A percentile compares a stretch with the other conserved stretches of the same genome.
Conservation (phyloP, 2,888 invertebrate species). For the Scrobipalpa costella region DNA sequence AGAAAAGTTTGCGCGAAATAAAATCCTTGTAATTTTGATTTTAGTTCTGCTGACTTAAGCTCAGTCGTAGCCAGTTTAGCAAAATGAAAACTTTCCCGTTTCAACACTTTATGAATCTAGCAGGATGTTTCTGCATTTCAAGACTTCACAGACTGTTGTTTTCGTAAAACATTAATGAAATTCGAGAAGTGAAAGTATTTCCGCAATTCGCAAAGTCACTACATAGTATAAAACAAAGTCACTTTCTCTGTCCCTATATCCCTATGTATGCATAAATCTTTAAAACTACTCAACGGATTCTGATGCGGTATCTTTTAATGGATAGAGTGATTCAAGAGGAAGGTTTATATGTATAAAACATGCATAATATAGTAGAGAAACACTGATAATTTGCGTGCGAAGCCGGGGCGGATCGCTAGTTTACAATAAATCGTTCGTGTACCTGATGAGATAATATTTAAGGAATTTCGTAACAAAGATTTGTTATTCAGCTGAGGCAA, state of each 20-base stretch:
- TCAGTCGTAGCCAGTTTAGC: neutral
- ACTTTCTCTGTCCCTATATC: too few relatives aligned
- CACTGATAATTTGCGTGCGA: too few relatives aligned
- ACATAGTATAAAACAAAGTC: too few relatives aligned
- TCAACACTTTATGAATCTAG: neutral
- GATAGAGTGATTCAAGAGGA: too few relatives aligned
- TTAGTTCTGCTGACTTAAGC: neutral
- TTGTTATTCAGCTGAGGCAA: slow-evolving; percentile 52
- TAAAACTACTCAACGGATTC: too few relatives aligned
- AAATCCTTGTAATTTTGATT: neutral
- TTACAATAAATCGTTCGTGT: slow-evolving; percentile 53
- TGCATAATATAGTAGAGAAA: too few relatives aligned
- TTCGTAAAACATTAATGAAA: slow-evolving; percentile 39
- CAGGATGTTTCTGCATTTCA: neutral
- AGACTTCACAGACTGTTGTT: neutral
- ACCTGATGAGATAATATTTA: slow-evolving; percentile 54
- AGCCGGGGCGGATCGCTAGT: too few relatives aligned
- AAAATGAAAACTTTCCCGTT: neutral
- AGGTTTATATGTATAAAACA: too few relatives aligned
- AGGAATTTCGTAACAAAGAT: slow-evolving; percentile 62
- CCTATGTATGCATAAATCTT: too few relatives aligned
- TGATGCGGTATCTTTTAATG: too few relatives aligned
- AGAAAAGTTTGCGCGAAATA: neutral
- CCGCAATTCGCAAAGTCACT: slow-evolving; percentile 51
- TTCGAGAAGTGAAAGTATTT: slow-evolving; percentile 40